Evolutionary conservation across 2,113 vertebrate species (phyloP).

Genomic region (Hemiscyllium ocellatum): DNA sequence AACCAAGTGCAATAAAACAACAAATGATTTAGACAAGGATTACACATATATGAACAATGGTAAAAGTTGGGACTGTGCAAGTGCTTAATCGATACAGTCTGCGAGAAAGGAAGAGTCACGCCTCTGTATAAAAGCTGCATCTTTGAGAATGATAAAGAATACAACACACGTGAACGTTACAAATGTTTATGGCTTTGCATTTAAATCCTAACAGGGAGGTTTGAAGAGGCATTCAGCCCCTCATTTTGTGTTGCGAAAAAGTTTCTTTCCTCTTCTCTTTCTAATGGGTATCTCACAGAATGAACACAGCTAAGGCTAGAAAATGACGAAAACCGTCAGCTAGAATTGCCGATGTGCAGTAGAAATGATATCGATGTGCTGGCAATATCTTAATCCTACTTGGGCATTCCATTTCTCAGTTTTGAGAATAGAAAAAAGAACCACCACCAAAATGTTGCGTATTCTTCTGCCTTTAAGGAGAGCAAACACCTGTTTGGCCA

Average conservation of each 20-base stretch:
- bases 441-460: neutral
- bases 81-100: neutral
- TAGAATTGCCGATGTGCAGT: neutral
- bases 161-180: neutral
- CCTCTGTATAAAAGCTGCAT: neutral
- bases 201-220: neutral
- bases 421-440: neutral
- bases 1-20: neutral
- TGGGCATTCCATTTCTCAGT: neutral
- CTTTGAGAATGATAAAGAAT: neutral
- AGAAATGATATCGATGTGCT: neutral
- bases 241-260: neutral
- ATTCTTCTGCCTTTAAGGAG: neutral
- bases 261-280: neutral
- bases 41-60: neutral
- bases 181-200: neutral
- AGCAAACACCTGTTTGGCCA: neutral
- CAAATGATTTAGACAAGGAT: neutral
- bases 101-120: neutral
- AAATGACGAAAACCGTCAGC: neutral
- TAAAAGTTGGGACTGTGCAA: too few species aligned
- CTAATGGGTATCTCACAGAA: slow-evolving; percentile 15
- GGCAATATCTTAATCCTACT: neutral
- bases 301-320: neutral
- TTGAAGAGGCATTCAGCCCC: neutral